phyloP scores from a whole-genome alignment of 2,113 vertebrate species.

The Dasyornis broadbenti region DNA sequence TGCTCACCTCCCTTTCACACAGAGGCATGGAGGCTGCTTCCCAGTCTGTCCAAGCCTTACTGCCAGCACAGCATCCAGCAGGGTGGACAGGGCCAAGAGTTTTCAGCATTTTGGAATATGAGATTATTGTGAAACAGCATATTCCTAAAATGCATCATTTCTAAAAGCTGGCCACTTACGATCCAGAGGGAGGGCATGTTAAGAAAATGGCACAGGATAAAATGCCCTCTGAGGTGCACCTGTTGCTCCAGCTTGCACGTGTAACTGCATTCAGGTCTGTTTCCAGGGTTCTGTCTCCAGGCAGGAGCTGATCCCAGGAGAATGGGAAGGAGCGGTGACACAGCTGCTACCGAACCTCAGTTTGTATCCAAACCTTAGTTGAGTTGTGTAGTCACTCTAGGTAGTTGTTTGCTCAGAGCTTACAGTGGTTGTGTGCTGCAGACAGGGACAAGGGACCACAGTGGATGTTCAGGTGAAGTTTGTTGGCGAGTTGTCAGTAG shows the following conservation, averaged over 20 bases:
- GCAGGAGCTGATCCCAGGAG: background rate
- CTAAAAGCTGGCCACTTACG: background rate
- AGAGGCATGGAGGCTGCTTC: background rate
- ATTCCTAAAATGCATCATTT: background rate
- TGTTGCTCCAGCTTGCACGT: background rate
- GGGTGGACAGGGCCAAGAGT: background rate
- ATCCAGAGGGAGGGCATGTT: background rate
- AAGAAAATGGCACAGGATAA: background rate
- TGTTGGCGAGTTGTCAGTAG: background rate
- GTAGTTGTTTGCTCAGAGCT: background rate
- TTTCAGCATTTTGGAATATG: background rate
- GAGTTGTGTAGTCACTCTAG: background rate
- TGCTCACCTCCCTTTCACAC: background rate
- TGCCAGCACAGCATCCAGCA: background rate
- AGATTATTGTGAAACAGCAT: background rate
- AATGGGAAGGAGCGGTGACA: fast-evolving
- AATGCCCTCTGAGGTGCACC: background rate
- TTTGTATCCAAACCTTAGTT: background rate
- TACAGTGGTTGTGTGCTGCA: background rate
- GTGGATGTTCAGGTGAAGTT: background rate
- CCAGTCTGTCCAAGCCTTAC: background rate
- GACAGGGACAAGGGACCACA: background rate
- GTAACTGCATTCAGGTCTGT: background rate
- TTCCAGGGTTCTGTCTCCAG: background rate
- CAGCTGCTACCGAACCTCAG: fast-evolving